Evolutionary conservation across 2,888 invertebrate species (phyloP).

Genomic region (Lepidochrysops patricia): DNA sequence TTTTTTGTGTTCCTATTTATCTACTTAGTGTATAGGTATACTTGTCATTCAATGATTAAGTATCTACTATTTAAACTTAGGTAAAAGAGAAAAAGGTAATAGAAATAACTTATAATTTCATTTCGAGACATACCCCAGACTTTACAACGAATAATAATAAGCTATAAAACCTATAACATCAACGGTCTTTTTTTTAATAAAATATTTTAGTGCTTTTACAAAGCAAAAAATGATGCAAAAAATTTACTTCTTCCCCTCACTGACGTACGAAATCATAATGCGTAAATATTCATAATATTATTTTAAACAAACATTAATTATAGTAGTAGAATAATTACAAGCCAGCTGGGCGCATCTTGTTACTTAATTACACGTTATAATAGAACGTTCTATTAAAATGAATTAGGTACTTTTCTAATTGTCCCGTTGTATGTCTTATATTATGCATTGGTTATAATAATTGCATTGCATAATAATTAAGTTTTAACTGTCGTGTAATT

Average conservation of each 20-base stretch:
- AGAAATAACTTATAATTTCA: neutral
- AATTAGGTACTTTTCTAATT: neutral
- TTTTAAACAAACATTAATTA: neutral
- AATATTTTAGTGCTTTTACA: neutral
- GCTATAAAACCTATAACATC: neutral
- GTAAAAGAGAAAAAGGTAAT: neutral
- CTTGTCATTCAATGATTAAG: too few relatives aligned
- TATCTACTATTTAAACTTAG: neutral
- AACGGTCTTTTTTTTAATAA: neutral
- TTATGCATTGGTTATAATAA: neutral
- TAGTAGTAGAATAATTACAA: neutral
- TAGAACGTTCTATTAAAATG: neutral
- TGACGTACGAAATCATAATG: neutral
- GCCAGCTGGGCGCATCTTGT: neutral
- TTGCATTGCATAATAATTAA: neutral
- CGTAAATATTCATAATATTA: neutral
- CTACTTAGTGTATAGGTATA: too few relatives aligned
- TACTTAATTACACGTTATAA: neutral
- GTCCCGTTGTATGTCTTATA: neutral
- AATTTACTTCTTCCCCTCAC: neutral
- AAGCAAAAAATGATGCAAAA: neutral
- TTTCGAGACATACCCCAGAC: neutral
- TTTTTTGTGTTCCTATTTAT: neutral
- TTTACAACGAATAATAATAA: neutral
- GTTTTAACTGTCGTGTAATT: neutral